Evolutionary conservation across 2,888 invertebrate species (phyloP).

Genomic region (Drosophila pseudotalamancana): DNA sequence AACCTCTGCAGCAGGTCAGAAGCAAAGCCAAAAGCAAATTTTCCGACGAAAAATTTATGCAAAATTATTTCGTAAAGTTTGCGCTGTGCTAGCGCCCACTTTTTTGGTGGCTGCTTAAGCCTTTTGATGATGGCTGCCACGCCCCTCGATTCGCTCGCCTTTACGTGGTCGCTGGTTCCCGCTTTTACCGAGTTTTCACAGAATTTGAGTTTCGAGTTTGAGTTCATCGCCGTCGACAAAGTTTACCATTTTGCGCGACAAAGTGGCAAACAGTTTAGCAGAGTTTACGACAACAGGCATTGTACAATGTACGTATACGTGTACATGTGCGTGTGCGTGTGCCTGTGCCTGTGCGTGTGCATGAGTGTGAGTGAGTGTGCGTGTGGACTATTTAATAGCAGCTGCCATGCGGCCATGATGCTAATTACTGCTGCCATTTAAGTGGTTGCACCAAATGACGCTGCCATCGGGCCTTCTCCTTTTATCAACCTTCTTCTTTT

Average conservation of each 20-base stretch:
- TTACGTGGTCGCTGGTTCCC: constrained; percentile 22
- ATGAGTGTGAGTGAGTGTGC: constrained; percentile 5
- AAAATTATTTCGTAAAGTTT: constrained; percentile 81
- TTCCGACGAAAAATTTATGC: constrained; percentile 77
- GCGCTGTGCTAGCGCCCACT: constrained; percentile 60
- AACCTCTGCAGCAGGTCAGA: constrained; percentile 20
- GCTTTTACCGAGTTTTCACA: constrained; percentile 33
- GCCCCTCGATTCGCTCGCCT: neutral
- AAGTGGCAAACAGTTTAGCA: constrained; percentile 80
- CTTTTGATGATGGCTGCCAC: constrained; percentile 71
- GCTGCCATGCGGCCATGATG: constrained; percentile 78
- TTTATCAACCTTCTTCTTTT: too few species aligned
- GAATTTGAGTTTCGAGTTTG: constrained; percentile 58
- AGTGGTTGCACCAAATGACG: constrained; percentile 76
- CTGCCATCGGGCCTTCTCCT: constrained; percentile 35
- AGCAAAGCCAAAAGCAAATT: constrained; percentile 73
- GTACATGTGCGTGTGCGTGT: constrained; percentile 67
- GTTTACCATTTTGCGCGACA: constrained; percentile 79
- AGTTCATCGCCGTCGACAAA: constrained; percentile 75
- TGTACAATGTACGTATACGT: too few species aligned
- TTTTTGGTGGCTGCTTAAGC: constrained; percentile 71
- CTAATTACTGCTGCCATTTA: constrained; percentile 77
- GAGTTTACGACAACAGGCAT: constrained; percentile 75
- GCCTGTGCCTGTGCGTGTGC: constrained; percentile 18
- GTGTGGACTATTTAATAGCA: constrained; percentile 72